Evolutionary conservation across 2,113 vertebrate species (phyloP), one percentile per base, ranked within the genome.

Genomic region (Scalopus aquaticus): DNA sequence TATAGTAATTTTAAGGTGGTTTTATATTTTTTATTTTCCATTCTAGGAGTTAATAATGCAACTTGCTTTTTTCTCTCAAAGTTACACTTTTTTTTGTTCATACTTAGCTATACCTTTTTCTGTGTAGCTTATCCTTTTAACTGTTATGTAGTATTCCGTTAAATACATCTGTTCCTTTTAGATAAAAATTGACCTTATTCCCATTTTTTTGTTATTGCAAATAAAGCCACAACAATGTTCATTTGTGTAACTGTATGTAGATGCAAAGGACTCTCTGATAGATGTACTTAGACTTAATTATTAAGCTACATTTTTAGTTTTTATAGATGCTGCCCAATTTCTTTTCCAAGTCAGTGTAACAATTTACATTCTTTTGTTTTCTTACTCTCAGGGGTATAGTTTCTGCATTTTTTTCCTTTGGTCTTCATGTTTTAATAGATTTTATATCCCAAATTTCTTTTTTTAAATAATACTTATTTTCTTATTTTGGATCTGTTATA

Each of bases 101-200:
- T 72, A 65, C 82, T 22, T 60, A 1, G 42, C 32, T 92, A 2
- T 81, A 42, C 30, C 28, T 92, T 92, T 87, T 10, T 49, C 19
- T 77, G 28, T 3, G 28, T 90, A 78, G 73, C 24, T 73, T 79
- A 65, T 42, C 4, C 17, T 35, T 70, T 85, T 65, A 81, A 5
- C 35, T 84, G 30, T 65, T 84, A 1, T 58, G 13, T 93, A 86
- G 20, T 70, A 54, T 65, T 93, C 20, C 62, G 77, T 89, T 65
- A 88, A 93, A 72, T 85, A n/a, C 11, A 76, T n/a, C n/a, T 86
- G 35, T 88, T 94, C 9, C 60, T 16, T 90, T 90, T 35, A 81
- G 58, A 70, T 84, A 49, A 69, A 88, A 58, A 80, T 56, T 87
- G 88, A 32, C 19, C n/a, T 86, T 94, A 77, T 62, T 73, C 28